These are phyloP conservation scores for Tonatia bakeri DNA, from an alignment of 2,113 vertebrate species.

Conservation along the genomic window DNA sequence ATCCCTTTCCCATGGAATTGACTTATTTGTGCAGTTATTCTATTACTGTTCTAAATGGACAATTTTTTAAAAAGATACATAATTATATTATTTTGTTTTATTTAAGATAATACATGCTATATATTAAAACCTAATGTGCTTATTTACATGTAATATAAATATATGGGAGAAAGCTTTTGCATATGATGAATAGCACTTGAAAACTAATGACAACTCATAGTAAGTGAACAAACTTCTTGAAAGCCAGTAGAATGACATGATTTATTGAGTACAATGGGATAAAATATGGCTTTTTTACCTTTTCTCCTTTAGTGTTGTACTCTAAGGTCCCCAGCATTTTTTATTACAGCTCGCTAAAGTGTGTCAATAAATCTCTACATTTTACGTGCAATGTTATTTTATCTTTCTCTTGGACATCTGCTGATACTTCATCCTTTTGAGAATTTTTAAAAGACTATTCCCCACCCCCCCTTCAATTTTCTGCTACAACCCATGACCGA, in stretches of 20 bases:
- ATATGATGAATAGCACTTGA: conserved; percentile 16
- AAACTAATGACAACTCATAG: neutral
- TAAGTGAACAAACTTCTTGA: conserved; percentile 50
- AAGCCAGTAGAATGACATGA: conserved; percentile 9
- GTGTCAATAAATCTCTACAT: conserved; percentile 75
- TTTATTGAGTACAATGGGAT: conserved; percentile 57
- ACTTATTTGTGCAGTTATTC: neutral
- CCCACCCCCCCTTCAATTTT: conserved; percentile 22
- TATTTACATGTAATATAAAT: neutral
- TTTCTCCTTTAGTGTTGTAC: conserved; percentile 73
- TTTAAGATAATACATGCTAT: conserved; percentile 3
- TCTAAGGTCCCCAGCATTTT: conserved; percentile 73
- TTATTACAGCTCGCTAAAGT: conserved; percentile 75
- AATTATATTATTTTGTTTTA: conserved; percentile 50
- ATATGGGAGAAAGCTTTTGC: conserved; percentile 36
- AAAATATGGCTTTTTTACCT: conserved; percentile 50
- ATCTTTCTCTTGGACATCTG: conserved; percentile 68
- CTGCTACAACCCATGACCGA: conserved; percentile 9
- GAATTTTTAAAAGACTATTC: conserved; percentile 54
- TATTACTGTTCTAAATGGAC: conserved; percentile 1
- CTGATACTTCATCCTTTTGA: conserved; percentile 70
- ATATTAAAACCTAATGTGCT: neutral
- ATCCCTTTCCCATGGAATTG: neutral
- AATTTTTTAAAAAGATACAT: neutral
- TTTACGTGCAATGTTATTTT: conserved; percentile 76